Percentiles rank a stretch among this genome's conserved stretches.
These are phyloP conservation scores for Drosophila rubida DNA, from an alignment of 2,888 invertebrate genomes.

Conservation along the genomic window DNA sequence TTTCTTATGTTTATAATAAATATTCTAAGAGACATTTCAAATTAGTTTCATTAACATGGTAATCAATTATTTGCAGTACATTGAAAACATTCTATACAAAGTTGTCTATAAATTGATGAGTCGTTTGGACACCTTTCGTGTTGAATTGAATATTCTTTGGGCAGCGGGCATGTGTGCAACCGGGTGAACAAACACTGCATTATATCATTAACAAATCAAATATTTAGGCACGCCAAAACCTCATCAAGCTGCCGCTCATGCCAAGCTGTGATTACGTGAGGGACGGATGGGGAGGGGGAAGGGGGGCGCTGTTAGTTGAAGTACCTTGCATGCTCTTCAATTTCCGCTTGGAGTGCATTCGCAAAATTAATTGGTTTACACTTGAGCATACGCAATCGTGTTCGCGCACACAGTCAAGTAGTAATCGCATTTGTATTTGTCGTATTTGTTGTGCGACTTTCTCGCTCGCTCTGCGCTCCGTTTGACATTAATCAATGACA, in stretches of 20 bases:
- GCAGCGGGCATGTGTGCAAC: not conserved
- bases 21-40: too few relatives aligned
- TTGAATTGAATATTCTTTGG: not conserved
- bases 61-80: too few relatives aligned
- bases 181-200: constrained; percentile 22
- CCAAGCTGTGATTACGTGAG: constrained; percentile 44
- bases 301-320: constrained; percentile 25
- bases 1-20: too few relatives aligned
- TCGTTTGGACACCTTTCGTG: not conserved
- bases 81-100: too few relatives aligned
- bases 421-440: constrained; percentile 8
- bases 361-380: constrained; percentile 62
- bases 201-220: constrained; percentile 38
- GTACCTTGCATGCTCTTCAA: constrained; percentile 49
- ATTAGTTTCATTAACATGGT: too few relatives aligned
- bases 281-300: not conserved
- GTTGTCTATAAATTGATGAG: not conserved
- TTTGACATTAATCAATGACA: constrained; percentile 65
- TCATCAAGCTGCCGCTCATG: constrained; percentile 51
- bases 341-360: constrained; percentile 59
- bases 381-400: constrained; percentile 30
- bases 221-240: constrained; percentile 49
- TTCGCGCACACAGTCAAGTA: constrained; percentile 6
- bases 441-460: constrained; percentile 25
- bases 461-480: constrained; percentile 23